Evolutionary conservation across 2,797 vertebrate species (phyloP), one percentile per base, ranked within the genome.

Genomic region (Simalia tracyae): DNA sequence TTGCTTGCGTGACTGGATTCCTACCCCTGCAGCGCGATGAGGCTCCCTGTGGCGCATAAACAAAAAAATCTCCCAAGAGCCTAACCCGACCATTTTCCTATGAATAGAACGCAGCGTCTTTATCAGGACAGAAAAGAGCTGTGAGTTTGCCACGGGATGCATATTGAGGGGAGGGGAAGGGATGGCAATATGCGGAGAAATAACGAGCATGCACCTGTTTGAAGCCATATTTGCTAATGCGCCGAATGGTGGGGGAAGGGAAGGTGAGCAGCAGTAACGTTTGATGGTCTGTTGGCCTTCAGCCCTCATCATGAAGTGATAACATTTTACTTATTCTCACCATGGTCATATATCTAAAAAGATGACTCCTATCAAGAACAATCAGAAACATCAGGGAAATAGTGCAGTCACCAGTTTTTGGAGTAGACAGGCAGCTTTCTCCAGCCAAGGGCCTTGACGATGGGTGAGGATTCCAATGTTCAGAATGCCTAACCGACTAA

Each of bases 101-200:
- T 93, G 96, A 97, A 96, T 95, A 97, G 94, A 94, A 94, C 0
- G 0, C 46, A 91, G 95, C 97, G 94, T 96, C 95, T 96, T 96
- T 94, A 94, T 84, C 46, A 4, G 93, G 90, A 92, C 57, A 84
- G 95, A 95, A 86, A 88, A 95, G 94, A 93, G 94, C 89, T 93
- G 87, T 90, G 92, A 63, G 89, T 90, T 93, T 0, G 1, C 68
- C 85, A 90, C 12, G 0, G 0, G 24, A 26, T 92, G 85, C 0
- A 0, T 90, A 46, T 95, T 94, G 93, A 90, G 56, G 94, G 85
- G 93, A 56, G 84, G 95, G 66, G 88, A 63, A 72, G 56, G 56
- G 90, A 31, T 87, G 26, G 31, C 85, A 26, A 56, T 64, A 96
- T 96, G 94, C 87, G 91, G 50, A 90, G 68, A 90, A 89, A 87